Percentiles rank a stretch among this genome's conserved stretches.
These are phyloP conservation scores for Nomia melanderi DNA, from an alignment of 1,140 invertebrate species.

Conservation along the genomic window DNA sequence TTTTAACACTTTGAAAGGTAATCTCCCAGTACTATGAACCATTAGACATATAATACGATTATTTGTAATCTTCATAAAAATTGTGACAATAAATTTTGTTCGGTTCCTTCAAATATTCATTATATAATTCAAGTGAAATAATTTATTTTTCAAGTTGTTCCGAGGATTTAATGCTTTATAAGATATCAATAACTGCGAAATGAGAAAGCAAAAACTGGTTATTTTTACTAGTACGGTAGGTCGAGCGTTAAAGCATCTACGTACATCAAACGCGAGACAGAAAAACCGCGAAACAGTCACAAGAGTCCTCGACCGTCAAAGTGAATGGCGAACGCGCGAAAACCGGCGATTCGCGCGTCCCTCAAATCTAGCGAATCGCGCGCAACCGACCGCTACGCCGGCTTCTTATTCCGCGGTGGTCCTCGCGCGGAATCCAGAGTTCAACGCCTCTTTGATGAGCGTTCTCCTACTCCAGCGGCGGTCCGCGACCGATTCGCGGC, in stretches of 20 bases:
- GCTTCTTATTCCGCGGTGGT: constrained; percentile 62
- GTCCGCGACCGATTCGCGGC: constrained; percentile 18
- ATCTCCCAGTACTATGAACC: too few relatives aligned
- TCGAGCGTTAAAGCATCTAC: constrained; percentile 30
- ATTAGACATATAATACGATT: too few relatives aligned
- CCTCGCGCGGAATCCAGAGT: constrained; percentile 66
- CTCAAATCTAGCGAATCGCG: constrained; percentile 49
- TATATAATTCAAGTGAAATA: too few relatives aligned
- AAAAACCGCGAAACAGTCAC: constrained; percentile 14
- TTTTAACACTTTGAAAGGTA: too few relatives aligned
- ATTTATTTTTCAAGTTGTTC: too few relatives aligned
- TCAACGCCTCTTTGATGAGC: constrained; percentile 70
- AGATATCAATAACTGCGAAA: too few relatives aligned
- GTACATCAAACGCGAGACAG: constrained; percentile 12
- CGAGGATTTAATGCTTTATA: too few relatives aligned
- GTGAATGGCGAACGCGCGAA: constrained; percentile 18
- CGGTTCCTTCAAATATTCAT: too few relatives aligned
- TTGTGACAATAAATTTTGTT: too few relatives aligned
- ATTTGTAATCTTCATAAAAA: too few relatives aligned
- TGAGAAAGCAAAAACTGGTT: too few relatives aligned
- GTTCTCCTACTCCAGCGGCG: constrained; percentile 52
- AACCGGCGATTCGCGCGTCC: constrained; percentile 43
- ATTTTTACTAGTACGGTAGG: too few relatives aligned
- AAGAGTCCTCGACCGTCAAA: constrained; percentile 37
- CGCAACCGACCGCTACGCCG: constrained; percentile 5